phyloP scores from a whole-genome alignment of 2,888 invertebrate species.

The Tiphia femorata region DNA sequence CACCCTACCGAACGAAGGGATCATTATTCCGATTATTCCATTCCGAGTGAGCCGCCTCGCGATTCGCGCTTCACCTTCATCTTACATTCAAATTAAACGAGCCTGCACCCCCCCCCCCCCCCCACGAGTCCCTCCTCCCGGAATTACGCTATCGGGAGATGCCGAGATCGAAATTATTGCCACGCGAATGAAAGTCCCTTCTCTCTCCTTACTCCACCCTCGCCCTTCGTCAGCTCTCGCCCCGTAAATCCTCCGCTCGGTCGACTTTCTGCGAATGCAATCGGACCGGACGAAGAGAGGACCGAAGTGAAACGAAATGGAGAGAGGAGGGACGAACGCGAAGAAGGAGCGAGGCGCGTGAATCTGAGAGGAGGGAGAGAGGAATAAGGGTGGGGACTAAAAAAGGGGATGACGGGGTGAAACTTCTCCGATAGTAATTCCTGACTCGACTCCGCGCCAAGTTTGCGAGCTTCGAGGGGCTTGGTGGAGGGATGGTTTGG shows the following conservation, averaged over 20 bases:
- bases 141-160: no score
- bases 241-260: no score
- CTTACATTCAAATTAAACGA: no score
- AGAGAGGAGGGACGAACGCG: constrained; percentile 8
- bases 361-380: constrained; percentile 8
- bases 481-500: not conserved
- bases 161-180: constrained; percentile 36
- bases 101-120: no score
- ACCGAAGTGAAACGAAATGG: not conserved
- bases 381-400: not conserved
- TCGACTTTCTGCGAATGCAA: constrained; percentile 29
- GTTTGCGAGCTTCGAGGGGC: constrained; percentile 32
- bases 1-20: no score
- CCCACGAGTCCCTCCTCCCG: no score
- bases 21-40: no score
- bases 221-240: no score
- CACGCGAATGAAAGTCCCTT: constrained; percentile 27
- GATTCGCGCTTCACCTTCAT: no score
- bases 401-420: constrained; percentile 11
- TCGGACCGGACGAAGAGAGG: constrained; percentile 5
- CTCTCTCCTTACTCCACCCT: not conserved
- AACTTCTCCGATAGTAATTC: constrained; percentile 52
- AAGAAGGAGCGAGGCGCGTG: not conserved
- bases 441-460: constrained; percentile 45
- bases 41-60: no score